Conservation (phyloP, 2,113 vertebrate genomes). For the Corythaixoides concolor region DNA sequence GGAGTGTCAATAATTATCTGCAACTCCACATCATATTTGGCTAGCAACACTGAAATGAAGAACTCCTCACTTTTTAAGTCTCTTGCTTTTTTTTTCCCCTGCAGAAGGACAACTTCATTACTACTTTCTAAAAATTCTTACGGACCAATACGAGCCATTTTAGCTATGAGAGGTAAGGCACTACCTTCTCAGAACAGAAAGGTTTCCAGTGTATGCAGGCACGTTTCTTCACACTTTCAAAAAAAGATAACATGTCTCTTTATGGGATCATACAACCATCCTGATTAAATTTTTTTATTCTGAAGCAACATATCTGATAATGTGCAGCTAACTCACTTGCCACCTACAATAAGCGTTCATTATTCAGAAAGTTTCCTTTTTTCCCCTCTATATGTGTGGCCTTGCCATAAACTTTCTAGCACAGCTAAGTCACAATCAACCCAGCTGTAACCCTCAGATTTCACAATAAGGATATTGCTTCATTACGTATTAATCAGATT, state of each 20-base stretch:
- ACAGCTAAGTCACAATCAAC: background rate
- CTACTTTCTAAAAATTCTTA: background rate
- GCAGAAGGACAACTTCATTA: background rate
- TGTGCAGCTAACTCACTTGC: background rate
- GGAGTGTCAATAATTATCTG: background rate
- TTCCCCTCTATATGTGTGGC: background rate
- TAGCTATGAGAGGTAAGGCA: background rate
- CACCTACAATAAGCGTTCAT: background rate
- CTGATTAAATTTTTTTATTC: background rate
- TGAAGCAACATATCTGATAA: background rate
- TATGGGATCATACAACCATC: background rate
- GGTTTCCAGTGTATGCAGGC: background rate
- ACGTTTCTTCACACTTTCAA: background rate
- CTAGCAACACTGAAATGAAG: background rate
- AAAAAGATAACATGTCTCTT: background rate
- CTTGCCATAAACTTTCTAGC: background rate
- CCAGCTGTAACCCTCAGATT: background rate
- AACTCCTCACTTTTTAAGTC: background rate
- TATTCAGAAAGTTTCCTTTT: background rate
- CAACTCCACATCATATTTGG: background rate
- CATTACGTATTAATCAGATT: slow-evolving; percentile 9
- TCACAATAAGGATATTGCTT: background rate
- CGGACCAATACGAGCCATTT: background rate
- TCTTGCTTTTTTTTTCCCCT: fast-evolving
- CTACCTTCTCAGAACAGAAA: background rate